These are phyloP conservation scores for Cheilosia vernalis DNA, from an alignment of 2,888 invertebrate species.

Conservation along the genomic window DNA sequence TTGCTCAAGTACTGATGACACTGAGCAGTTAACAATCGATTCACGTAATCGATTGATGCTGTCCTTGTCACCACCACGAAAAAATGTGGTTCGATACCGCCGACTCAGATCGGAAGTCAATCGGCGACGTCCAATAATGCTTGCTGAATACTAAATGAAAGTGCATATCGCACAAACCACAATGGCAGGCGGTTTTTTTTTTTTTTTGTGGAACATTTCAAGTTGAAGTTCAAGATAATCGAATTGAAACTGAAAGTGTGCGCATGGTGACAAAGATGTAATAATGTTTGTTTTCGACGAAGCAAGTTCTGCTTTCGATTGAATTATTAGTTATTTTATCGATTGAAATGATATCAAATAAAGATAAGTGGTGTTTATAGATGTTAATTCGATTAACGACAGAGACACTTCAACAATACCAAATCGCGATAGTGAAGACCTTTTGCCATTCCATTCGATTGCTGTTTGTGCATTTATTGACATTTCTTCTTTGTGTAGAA, in stretches of 20 bases:
- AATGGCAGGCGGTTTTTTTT: neutral
- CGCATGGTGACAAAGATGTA: slow-evolving; percentile 22
- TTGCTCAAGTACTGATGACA: neutral
- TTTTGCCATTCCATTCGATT: neutral
- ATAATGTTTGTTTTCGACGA: neutral
- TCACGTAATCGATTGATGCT: slow-evolving; percentile 13
- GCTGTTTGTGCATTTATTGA: neutral
- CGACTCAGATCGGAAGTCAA: slow-evolving; percentile 24
- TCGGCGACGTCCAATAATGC: neutral
- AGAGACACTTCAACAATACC: neutral
- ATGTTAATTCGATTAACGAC: neutral
- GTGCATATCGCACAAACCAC: neutral
- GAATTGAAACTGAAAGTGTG: slow-evolving; percentile 26
- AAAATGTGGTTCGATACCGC: neutral
- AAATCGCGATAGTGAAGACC: slow-evolving; percentile 2
- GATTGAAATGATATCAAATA: slow-evolving; percentile 16
- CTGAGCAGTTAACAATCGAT: slow-evolving; percentile 7
- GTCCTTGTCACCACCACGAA: slow-evolving; percentile 14
- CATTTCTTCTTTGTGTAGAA: neutral
- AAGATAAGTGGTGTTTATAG: slow-evolving; percentile 10
- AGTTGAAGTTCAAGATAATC: slow-evolving; percentile 45
- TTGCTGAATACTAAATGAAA: slow-evolving; percentile 22
- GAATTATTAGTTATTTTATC: neutral
- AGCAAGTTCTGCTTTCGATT: slow-evolving; percentile 6
- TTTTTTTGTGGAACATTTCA: neutral